A percentile compares a stretch with the other conserved stretches of the same genome.
Conservation (phyloP, 1,140 invertebrate genomes). For the Orius insidiosus region DNA sequence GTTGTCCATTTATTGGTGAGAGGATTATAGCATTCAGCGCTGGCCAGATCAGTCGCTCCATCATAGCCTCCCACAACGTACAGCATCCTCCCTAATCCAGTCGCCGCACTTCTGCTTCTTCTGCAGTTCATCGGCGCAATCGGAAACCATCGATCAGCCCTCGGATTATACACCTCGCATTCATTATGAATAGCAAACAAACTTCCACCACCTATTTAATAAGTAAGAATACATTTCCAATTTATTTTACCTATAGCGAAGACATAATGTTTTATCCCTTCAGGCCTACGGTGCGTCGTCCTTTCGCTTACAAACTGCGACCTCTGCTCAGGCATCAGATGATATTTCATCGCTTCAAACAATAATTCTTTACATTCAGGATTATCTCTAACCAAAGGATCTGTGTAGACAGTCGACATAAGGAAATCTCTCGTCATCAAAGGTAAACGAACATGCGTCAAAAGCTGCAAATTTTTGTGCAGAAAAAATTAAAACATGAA, state of each 20-base stretch:
- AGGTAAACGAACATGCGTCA: slow-evolving; percentile 44
- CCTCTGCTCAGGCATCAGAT: slow-evolving; percentile 43
- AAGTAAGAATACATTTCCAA: neutral
- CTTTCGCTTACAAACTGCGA: slow-evolving; percentile 37
- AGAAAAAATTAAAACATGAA: no score
- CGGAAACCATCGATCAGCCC: slow-evolving; percentile 40
- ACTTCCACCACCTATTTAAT: slow-evolving; percentile 39
- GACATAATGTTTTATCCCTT: slow-evolving; percentile 45
- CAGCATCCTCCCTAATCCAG: slow-evolving; percentile 37
- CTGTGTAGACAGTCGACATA: slow-evolving; percentile 45
- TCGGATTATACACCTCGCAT: slow-evolving; percentile 50
- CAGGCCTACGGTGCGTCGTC: slow-evolving; percentile 42
- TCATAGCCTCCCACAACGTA: slow-evolving; percentile 53
- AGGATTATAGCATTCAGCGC: slow-evolving; percentile 47
- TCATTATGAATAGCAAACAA: slow-evolving; percentile 53
- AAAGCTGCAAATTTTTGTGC: slow-evolving; percentile 28
- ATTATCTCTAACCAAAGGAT: slow-evolving; percentile 41
- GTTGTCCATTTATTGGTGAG: slow-evolving; percentile 37
- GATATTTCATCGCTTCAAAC: slow-evolving; percentile 87
- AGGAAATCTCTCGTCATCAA: slow-evolving; percentile 45
- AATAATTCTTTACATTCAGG: slow-evolving; percentile 65
- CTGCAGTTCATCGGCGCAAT: slow-evolving; percentile 43
- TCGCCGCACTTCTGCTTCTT: slow-evolving; percentile 42
- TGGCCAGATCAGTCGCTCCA: slow-evolving; percentile 43
- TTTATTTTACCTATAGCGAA: slow-evolving; percentile 38